Percentiles rank a stretch among this genome's conserved stretches.
Evolutionary conservation across 2,113 vertebrate species (phyloP).

Genomic region (Papio anubis): DNA sequence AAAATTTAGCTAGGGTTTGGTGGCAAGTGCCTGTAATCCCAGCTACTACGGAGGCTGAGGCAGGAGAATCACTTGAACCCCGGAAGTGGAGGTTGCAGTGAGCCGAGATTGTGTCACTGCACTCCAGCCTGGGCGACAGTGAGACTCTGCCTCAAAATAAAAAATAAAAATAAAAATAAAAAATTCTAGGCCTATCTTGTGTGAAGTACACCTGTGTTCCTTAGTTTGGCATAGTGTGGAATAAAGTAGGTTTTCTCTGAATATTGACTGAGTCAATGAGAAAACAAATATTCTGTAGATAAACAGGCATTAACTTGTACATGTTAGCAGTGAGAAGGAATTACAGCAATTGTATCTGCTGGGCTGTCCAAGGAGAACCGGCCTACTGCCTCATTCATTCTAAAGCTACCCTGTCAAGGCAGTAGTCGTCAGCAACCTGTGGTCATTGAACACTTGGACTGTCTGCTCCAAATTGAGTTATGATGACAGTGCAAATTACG

Average conservation of each 20-base stretch:
- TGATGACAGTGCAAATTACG: background rate
- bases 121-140: too few relatives aligned
- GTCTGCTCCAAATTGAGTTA: background rate
- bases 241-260: background rate
- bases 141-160: too few relatives aligned
- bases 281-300: background rate
- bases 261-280: background rate
- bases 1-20: too few relatives aligned
- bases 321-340: background rate
- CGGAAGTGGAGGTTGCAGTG: too few relatives aligned
- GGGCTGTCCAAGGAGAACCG: too few relatives aligned
- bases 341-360: background rate
- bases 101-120: too few relatives aligned
- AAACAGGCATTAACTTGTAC: background rate
- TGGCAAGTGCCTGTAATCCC: too few relatives aligned
- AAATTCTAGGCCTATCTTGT: background rate
- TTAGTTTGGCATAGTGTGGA: background rate
- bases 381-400: background rate
- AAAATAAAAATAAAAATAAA: too few relatives aligned
- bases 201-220: background rate
- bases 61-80: too few relatives aligned
- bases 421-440: background rate
- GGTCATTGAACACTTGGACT: too few relatives aligned
- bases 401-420: rapidly evolving
- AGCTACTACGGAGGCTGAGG: too few relatives aligned